A percentile compares a stretch with the other conserved stretches of the same genome.
Evolutionary conservation across 2,888 invertebrate genomes (phyloP).

Genomic region (Oeneis ivallda): DNA sequence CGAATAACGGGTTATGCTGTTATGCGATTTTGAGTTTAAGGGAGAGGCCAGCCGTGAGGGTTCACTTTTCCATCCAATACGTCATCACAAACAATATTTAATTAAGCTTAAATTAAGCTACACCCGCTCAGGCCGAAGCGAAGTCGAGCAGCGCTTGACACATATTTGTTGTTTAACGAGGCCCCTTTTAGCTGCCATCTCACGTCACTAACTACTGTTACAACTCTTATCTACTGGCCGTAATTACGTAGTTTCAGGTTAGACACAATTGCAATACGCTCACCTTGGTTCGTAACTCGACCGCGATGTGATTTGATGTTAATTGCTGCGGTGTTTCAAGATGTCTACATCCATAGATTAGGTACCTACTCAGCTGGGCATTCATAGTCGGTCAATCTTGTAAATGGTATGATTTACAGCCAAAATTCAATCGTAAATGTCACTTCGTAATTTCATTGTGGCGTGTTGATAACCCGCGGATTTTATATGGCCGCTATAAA

Average conservation of each 20-base stretch:
- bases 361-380: too few species aligned
- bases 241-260: slow-evolving; percentile 11
- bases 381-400: too few species aligned
- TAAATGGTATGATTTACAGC: too few species aligned
- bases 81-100: neutral
- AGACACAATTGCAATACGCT: neutral
- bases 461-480: too few species aligned
- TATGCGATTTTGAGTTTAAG: too few species aligned
- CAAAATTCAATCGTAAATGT: too few species aligned
- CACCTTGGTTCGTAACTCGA: neutral
- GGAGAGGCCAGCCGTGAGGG: too few species aligned
- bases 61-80: too few species aligned
- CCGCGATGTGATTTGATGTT: neutral
- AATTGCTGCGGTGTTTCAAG: neutral
- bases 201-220: slow-evolving; percentile 18
- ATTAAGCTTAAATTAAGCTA: slow-evolving; percentile 5
- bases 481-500: too few species aligned
- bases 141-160: slow-evolving; percentile 36
- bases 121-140: slow-evolving; percentile 16
- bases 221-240: slow-evolving; percentile 7
- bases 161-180: slow-evolving; percentile 33
- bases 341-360: too few species aligned
- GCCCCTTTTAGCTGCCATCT: slow-evolving; percentile 27
- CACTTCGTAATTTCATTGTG: too few species aligned
- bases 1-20: too few species aligned